Conservation (phyloP, 2,113 vertebrate species). For the Myrmecophaga tridactyla region DNA sequence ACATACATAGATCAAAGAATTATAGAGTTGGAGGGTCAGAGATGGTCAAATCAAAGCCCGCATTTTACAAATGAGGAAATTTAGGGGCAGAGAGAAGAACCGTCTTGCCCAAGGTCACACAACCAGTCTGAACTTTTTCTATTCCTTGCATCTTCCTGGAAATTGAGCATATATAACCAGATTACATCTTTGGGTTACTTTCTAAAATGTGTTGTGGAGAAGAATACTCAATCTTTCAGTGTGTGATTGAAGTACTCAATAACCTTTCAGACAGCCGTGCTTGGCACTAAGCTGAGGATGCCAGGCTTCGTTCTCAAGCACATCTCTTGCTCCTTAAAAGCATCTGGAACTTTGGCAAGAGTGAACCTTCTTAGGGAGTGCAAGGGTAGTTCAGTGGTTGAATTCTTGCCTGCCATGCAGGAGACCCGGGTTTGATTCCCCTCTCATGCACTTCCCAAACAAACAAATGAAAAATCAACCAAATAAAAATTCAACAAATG, state of each 20-base stretch:
- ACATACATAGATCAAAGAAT: not conserved
- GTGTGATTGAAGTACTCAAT: not conserved
- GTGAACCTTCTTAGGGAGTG: too few species aligned
- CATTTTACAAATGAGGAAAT: constrained; percentile 2
- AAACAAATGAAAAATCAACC: too few species aligned
- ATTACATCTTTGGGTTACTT: not conserved
- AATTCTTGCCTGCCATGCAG: too few species aligned
- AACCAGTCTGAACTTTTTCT: not conserved
- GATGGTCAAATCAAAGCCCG: not conserved
- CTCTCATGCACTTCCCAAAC: too few species aligned
- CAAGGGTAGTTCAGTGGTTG: too few species aligned
- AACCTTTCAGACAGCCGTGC: too few species aligned
- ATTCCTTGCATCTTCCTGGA: constrained; percentile 13
- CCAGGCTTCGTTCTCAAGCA: not conserved
- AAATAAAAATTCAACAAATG: too few species aligned
- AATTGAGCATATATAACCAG: not conserved
- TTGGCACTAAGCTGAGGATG: not conserved
- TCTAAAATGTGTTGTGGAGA: not conserved
- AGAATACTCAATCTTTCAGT: not conserved
- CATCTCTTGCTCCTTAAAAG: not conserved
- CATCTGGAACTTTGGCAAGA: not conserved
- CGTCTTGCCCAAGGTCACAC: not conserved
- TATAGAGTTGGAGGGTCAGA: not conserved
- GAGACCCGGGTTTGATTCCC: too few species aligned
- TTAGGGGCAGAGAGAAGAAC: not conserved